Percentiles rank a stretch among this genome's conserved stretches.
These are phyloP conservation scores for Distichodus sexfasciatus DNA, from an alignment of 2,797 vertebrate genomes.

Conservation along the genomic window DNA sequence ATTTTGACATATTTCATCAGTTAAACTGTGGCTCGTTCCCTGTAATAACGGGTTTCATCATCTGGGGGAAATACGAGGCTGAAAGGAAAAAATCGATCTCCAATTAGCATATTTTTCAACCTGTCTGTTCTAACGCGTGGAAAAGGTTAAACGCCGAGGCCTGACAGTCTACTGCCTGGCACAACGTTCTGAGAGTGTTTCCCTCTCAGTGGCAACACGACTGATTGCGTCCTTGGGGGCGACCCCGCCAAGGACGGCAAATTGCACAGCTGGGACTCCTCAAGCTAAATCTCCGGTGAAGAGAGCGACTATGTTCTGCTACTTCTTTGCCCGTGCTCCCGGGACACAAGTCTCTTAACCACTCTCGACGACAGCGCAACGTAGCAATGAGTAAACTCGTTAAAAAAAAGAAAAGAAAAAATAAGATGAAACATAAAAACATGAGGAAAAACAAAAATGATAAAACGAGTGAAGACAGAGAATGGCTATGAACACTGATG, in stretches of 20 bases:
- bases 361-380: not conserved
- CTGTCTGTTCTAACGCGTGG: too few species aligned
- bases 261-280: conserved; percentile 19
- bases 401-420: not conserved
- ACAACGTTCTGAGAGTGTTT: not conserved
- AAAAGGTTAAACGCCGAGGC: not conserved
- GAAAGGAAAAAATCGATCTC: too few species aligned
- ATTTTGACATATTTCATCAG: too few species aligned
- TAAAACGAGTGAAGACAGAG: not conserved
- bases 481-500: conserved; percentile 10
- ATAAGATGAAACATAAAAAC: not conserved
- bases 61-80: too few species aligned
- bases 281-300: not conserved
- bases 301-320: not conserved
- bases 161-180: not conserved
- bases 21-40: too few species aligned
- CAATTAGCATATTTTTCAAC: too few species aligned
- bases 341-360: not conserved
- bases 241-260: conserved; percentile 1
- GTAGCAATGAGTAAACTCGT: not conserved
- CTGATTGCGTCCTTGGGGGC: conserved; percentile 4
- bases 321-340: not conserved
- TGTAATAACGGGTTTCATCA: too few species aligned
- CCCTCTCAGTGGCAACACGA: not conserved
- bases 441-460: too few species aligned